These are phyloP conservation scores for Gerris buenoi DNA, from an alignment of 1,140 invertebrate species.

Conservation along the genomic window DNA sequence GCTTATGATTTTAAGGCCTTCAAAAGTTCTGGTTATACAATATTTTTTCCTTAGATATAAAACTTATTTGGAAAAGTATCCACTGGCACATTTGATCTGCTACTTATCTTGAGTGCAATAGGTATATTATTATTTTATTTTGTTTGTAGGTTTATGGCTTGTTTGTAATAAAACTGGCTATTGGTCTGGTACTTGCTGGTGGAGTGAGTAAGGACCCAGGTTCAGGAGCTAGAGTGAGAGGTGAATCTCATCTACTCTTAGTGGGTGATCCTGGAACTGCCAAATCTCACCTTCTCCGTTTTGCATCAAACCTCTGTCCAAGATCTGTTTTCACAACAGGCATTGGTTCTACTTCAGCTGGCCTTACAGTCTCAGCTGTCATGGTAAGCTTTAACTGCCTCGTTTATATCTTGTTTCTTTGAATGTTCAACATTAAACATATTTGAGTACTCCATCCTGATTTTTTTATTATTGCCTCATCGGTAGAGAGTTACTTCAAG, in stretches of 20 bases:
- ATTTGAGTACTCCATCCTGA: too few species aligned
- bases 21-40: too few species aligned
- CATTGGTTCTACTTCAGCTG: conserved; percentile 68
- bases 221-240: conserved; percentile 41
- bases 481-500: too few species aligned
- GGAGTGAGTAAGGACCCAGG: conserved; percentile 43
- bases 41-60: too few species aligned
- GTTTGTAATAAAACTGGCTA: conserved; percentile 70
- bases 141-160: conserved; percentile 63
- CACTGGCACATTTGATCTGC: too few species aligned
- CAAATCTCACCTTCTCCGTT: conserved; percentile 75
- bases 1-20: too few species aligned
- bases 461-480: too few species aligned
- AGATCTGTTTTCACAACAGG: conserved; percentile 75
- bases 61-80: too few species aligned
- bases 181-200: conserved; percentile 54
- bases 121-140: conserved; percentile 4
- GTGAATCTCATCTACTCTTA: conserved; percentile 70
- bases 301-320: conserved; percentile 53
- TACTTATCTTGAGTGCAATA: too few species aligned
- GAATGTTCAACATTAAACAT: too few species aligned
- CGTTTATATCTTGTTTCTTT: neutral
- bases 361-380: conserved; percentile 73
- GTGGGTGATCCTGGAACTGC: conserved; percentile 84
- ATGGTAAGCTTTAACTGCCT: conserved; percentile 46